Evolutionary conservation across 1,140 invertebrate species (phyloP).

Genomic region (Procambarus clarkii): DNA sequence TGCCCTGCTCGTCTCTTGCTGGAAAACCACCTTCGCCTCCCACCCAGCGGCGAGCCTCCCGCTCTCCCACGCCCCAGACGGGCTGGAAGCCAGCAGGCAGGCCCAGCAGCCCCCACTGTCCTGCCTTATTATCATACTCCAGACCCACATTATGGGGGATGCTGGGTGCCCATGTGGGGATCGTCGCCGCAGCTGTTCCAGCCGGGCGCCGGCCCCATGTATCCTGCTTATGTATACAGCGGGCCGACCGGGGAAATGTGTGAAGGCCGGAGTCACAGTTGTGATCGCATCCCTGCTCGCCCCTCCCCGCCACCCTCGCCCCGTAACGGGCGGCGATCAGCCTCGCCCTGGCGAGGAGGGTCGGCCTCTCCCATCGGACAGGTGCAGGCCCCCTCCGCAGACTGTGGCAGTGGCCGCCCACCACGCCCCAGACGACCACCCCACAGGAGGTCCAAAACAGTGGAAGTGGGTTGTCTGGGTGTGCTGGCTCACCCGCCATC

Average conservation of each 20-base stretch:
- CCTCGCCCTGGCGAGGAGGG: conserved; percentile 37
- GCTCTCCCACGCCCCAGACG: conserved; percentile 46
- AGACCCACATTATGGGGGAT: conserved; percentile 37
- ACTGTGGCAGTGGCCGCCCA: conserved; percentile 45
- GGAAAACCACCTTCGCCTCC: conserved; percentile 59
- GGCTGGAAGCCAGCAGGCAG: conserved; percentile 23
- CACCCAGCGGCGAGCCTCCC: conserved; percentile 41
- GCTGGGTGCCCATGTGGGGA: conserved; percentile 51
- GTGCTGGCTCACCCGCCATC: neutral
- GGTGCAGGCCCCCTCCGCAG: conserved; percentile 48
- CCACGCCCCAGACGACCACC: conserved; percentile 54
- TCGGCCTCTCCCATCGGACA: conserved; percentile 20
- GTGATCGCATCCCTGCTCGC: conserved; percentile 44
- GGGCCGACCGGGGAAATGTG: neutral
- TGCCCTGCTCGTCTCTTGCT: conserved; percentile 7
- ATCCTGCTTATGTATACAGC: conserved; percentile 23
- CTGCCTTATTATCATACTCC: neutral
- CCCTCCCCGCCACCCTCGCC: conserved; percentile 46
- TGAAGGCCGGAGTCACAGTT: conserved; percentile 42
- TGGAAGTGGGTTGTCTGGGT: conserved; percentile 59
- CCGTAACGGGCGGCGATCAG: conserved; percentile 41
- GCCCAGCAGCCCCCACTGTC: conserved; percentile 29
- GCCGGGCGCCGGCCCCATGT: neutral
- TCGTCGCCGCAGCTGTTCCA: conserved; percentile 52
- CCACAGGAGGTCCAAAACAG: conserved; percentile 54